These are phyloP conservation scores for Ectobius pallidus DNA, from an alignment of 2,888 invertebrate genomes.

Conservation along the genomic window DNA sequence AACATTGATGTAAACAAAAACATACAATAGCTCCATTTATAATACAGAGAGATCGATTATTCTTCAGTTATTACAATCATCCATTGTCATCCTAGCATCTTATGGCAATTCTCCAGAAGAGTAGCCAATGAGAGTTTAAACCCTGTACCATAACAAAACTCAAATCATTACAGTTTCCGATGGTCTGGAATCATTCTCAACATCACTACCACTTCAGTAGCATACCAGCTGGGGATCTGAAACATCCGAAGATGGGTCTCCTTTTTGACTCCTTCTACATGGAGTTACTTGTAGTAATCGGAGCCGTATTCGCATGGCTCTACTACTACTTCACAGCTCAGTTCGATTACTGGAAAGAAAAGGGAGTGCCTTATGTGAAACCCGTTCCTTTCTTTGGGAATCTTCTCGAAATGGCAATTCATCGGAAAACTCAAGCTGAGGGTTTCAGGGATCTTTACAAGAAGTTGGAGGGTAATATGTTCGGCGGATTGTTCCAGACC, in stretches of 20 bases:
- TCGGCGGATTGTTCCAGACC: conserved; percentile 30
- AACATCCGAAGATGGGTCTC: not conserved
- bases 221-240: not conserved
- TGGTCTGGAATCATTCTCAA: not conserved
- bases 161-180: not conserved
- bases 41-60: not conserved
- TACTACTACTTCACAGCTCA: conserved; percentile 35
- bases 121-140: not conserved
- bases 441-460: conserved; percentile 18
- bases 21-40: not conserved
- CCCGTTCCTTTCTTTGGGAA: conserved; percentile 37
- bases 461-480: conserved; percentile 18
- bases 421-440: conserved; percentile 17
- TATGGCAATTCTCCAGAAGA: not conserved
- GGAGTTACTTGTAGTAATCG: conserved; percentile 19
- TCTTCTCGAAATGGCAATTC: conserved; percentile 31
- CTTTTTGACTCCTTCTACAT: conserved; percentile 4
- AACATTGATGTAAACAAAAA: not conserved
- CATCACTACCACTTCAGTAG: not conserved
- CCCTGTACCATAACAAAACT: not conserved
- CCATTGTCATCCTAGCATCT: not conserved
- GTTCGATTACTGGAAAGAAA: conserved; percentile 35
- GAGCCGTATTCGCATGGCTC: conserved; percentile 4
- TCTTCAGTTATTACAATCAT: not conserved
- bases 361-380: conserved; percentile 32